Evolutionary conservation across 2,797 vertebrate genomes (phyloP).

Genomic region (Onychomys leucogaster): DNA sequence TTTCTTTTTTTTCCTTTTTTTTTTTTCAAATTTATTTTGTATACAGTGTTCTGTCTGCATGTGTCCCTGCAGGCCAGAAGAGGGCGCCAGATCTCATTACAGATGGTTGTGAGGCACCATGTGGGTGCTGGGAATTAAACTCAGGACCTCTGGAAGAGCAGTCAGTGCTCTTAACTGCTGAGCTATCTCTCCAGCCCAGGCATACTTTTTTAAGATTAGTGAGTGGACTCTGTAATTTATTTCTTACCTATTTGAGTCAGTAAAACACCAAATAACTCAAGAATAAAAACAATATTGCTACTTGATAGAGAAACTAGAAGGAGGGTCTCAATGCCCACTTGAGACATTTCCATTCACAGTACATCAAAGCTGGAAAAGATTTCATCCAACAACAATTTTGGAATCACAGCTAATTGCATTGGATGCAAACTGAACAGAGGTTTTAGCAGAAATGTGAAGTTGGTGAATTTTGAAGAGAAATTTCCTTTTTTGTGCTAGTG

Average conservation of each 20-base stretch:
- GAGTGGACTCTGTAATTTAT: not conserved
- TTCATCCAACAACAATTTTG: constrained; percentile 26
- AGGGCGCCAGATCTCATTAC: no score
- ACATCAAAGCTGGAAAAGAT: not conserved
- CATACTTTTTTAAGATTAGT: not conserved
- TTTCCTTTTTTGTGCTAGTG: not conserved
- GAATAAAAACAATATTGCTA: not conserved
- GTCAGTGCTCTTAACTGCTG: no score
- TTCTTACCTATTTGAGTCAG: not conserved
- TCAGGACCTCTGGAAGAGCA: no score
- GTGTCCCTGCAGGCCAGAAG: no score
- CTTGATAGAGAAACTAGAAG: not conserved
- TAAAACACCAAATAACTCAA: not conserved
- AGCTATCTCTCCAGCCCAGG: no score
- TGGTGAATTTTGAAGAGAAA: constrained; percentile 35
- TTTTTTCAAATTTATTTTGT: no score
- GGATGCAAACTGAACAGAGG: not conserved
- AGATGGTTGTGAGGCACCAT: no score
- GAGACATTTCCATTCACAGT: not conserved
- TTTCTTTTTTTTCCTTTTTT: no score
- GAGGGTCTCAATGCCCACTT: not conserved
- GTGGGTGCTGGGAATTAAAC: no score
- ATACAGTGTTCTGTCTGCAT: no score
- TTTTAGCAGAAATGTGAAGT: not conserved
- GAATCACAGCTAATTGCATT: constrained; percentile 20